A percentile compares a stretch with the other conserved stretches of the same genome.
Evolutionary conservation across 1,140 invertebrate species (phyloP).

Genomic region (Bombus vancouverensis): DNA sequence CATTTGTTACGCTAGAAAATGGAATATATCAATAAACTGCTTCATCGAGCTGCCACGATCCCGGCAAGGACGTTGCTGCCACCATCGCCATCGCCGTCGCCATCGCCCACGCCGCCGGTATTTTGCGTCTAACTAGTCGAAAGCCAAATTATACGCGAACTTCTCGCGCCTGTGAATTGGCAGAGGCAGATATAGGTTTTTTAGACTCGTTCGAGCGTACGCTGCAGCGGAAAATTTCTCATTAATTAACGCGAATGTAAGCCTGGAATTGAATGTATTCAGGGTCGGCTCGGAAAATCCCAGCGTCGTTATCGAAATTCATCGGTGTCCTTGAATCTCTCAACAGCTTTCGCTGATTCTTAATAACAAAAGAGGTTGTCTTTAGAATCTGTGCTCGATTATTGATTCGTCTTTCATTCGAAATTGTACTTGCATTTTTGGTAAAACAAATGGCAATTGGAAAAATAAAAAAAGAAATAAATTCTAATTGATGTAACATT

Average conservation of each 20-base stretch:
- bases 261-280: background rate
- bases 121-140: slow-evolving; percentile 23
- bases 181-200: background rate
- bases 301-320: background rate
- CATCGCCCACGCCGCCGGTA: slow-evolving; percentile 65
- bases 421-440: background rate
- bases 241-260: background rate
- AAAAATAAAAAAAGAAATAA: too few relatives aligned
- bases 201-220: background rate
- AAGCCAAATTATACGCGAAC: background rate
- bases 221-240: background rate
- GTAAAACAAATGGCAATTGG: background rate
- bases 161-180: slow-evolving; percentile 1
- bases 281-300: background rate
- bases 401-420: background rate
- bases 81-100: slow-evolving; percentile 18
- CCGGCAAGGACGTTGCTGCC: slow-evolving; percentile 39
- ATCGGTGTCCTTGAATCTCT: background rate
- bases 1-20: slow-evolving; percentile 42
- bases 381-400: background rate
- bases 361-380: background rate
- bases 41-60: slow-evolving; percentile 66
- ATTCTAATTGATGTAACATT: background rate
- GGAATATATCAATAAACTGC: slow-evolving; percentile 75
- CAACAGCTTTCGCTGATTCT: background rate